These are phyloP conservation scores for Amazona finschi DNA, from an alignment of 2,797 vertebrate genomes.

Conservation along the genomic window DNA sequence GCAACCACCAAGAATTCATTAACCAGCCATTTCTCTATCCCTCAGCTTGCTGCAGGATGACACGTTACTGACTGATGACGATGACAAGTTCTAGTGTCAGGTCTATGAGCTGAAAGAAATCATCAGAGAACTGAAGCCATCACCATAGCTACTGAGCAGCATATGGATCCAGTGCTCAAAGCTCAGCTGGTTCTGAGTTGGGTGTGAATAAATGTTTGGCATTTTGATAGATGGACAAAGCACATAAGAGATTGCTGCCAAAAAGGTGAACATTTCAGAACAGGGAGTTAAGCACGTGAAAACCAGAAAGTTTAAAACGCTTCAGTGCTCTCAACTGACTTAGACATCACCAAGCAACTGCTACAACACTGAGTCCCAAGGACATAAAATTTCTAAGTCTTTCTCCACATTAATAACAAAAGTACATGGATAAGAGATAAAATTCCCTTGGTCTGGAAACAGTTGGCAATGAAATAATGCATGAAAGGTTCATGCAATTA, in stretches of 20 bases:
- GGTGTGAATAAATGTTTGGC: background rate
- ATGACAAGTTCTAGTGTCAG: background rate
- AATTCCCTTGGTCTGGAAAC: background rate
- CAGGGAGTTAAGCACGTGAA: background rate
- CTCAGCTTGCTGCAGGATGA: background rate
- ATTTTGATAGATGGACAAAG: background rate
- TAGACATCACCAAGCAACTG: background rate
- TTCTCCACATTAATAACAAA: background rate
- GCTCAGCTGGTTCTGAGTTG: background rate
- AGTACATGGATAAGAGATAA: background rate
- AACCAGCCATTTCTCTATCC: background rate
- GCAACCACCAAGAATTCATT: background rate
- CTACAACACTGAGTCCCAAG: background rate
- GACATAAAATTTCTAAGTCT: background rate
- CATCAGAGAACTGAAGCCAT: background rate
- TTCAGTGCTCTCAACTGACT: background rate
- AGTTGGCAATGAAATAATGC: background rate
- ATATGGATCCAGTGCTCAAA: background rate
- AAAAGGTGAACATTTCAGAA: background rate
- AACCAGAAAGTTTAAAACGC: background rate
- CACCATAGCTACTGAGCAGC: background rate
- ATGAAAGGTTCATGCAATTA: background rate
- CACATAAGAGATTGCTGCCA: background rate
- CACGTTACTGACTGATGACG: background rate
- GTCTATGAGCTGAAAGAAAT: background rate